Evolutionary conservation across 2,113 vertebrate genomes (phyloP), one percentile per base, ranked within the genome.

Genomic region (Aegithalos caudatus): DNA sequence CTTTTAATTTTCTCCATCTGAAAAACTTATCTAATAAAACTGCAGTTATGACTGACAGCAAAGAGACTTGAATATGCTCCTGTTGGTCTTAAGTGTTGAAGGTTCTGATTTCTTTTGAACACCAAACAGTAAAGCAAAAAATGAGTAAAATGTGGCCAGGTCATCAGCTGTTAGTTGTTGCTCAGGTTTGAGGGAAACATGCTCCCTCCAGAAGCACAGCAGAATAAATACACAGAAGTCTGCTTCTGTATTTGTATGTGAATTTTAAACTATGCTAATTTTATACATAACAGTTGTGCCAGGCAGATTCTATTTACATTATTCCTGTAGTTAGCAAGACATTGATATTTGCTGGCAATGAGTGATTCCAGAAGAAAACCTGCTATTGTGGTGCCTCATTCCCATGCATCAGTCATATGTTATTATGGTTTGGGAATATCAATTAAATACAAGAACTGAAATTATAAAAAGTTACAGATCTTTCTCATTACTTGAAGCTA

Each of bases 201-300:
- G 14, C 4, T 14, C 11, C 47, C 3, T 50, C 33, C n/a, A 72
- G 73, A 81, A 77, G 20, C 12, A 31, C 71, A 71, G 51, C 53
- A 72, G 86, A 94, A 72, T 23, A 91, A 94, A 95, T 88, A 95
- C 82, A 96, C 56, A 95, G 35, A 85, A 69, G 70, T 91, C 74
- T 40, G 64, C 60, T 77, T 85, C 70, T 94, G 61, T 95, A 91
- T 96, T 89, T 94, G 57, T 56, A 87, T 81, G 48, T 86, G 89
- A 95, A 97, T 97, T 97, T 98, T 96, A 95, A 98, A 96, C 69
- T 95, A 88, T 91, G 80, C 74, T 97, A 98, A 97, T 98, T 98
- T 98, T 96, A 97, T 73, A 84, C 67, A 38, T 70, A 96, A 86
- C 95, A 97, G 83, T 97, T 97, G 93, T 92, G 95, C 72, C 86